phyloP scores from a whole-genome alignment of 1,140 invertebrate species.

The Drosophila tsacasi region DNA sequence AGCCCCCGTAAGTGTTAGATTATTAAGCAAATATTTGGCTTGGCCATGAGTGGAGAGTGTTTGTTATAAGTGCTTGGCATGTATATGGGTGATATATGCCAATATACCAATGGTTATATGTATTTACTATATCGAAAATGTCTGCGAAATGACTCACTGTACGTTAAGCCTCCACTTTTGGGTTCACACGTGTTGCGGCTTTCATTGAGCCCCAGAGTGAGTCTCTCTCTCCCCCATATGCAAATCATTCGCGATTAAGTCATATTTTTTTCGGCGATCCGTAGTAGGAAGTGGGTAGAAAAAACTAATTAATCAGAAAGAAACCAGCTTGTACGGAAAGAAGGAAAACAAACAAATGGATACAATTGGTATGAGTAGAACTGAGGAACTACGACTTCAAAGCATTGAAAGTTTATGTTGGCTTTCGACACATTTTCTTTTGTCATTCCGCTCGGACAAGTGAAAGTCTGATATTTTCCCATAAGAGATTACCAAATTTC shows the following conservation, averaged over 20 bases:
- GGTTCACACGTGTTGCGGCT: slow-evolving; percentile 41
- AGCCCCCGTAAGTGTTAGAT: slow-evolving; percentile 25
- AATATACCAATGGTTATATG: neutral
- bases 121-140: neutral
- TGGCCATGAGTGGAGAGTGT: slow-evolving; percentile 29
- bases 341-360: slow-evolving; percentile 23
- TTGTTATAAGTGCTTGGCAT: slow-evolving; percentile 22
- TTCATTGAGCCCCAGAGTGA: slow-evolving; percentile 14
- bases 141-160: slow-evolving; percentile 19
- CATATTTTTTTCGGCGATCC: slow-evolving; percentile 38
- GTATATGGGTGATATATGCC: slow-evolving; percentile 13
- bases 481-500: slow-evolving; percentile 20
- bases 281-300: slow-evolving; percentile 32
- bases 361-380: slow-evolving; percentile 34
- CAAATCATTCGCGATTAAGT: slow-evolving; percentile 49
- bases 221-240: slow-evolving; percentile 30
- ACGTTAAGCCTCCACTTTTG: slow-evolving; percentile 27
- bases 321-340: slow-evolving; percentile 25
- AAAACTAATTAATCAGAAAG: slow-evolving; percentile 47
- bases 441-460: slow-evolving; percentile 22
- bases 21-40: slow-evolving; percentile 40
- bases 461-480: slow-evolving; percentile 35
- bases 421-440: slow-evolving; percentile 38
- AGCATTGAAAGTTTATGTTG: slow-evolving; percentile 26
- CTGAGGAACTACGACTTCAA: slow-evolving; percentile 7